phyloP scores from a whole-genome alignment of 2,888 invertebrate genomes.

The Latrodectus hesperus region DNA sequence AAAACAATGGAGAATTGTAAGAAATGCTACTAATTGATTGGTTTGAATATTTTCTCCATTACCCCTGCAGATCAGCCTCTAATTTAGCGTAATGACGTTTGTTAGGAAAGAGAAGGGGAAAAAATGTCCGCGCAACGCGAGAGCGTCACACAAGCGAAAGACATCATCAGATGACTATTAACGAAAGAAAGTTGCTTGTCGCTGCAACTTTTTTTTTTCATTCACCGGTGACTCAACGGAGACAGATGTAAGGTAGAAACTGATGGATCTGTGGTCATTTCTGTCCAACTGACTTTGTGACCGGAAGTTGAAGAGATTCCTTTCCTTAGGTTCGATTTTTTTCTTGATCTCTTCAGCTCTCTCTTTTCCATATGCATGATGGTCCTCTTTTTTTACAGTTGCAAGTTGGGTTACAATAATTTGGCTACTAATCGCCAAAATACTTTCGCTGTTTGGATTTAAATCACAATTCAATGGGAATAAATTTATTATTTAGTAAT shows the following conservation, averaged over 20 bases:
- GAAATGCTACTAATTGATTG: no score
- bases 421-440: slow-evolving; percentile 39
- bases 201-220: slow-evolving; percentile 22
- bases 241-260: slow-evolving; percentile 35
- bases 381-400: slow-evolving; percentile 6
- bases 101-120: background rate
- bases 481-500: no score
- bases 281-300: slow-evolving; percentile 63
- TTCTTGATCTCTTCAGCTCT: slow-evolving; percentile 5
- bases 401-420: slow-evolving; percentile 5
- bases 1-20: no score
- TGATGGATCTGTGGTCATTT: slow-evolving; percentile 63
- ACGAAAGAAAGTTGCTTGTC: slow-evolving; percentile 25
- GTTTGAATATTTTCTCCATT: no score
- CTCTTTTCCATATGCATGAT: slow-evolving; percentile 61
- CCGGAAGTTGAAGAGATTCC: slow-evolving; percentile 58
- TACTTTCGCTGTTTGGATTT: background rate
- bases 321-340: slow-evolving; percentile 27
- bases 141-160: background rate
- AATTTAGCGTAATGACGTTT: no score
- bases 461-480: background rate
- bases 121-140: slow-evolving; percentile 5
- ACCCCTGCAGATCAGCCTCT: no score
- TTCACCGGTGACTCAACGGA: slow-evolving; percentile 29
- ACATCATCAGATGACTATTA: slow-evolving; percentile 66